Percentiles rank a stretch among this genome's conserved stretches.
Evolutionary conservation across 2,797 vertebrate genomes (phyloP).

Genomic region (Cacajao melanocephalus): DNA sequence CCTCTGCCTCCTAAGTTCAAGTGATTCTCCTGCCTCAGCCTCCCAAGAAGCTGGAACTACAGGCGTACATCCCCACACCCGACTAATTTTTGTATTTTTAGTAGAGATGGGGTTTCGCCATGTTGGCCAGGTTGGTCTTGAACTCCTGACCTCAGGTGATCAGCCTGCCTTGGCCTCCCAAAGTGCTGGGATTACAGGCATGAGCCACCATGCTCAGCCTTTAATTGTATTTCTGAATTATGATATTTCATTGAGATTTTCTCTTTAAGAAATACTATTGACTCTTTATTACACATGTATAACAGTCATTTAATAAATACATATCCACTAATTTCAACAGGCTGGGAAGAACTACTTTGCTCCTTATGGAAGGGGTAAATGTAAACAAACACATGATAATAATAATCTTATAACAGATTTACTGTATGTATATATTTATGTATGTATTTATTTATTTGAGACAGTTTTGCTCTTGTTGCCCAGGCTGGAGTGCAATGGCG

Average conservation of each 20-base stretch:
- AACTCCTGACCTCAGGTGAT: too few relatives aligned
- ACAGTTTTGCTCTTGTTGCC: too few relatives aligned
- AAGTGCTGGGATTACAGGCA: too few relatives aligned
- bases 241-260: neutral
- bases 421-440: neutral
- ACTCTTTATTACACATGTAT: neutral
- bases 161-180: too few relatives aligned
- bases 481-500: too few relatives aligned
- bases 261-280: neutral
- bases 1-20: neutral
- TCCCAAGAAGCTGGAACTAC: neutral
- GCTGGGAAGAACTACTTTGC: neutral
- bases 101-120: too few relatives aligned
- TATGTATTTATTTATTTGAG: too few relatives aligned
- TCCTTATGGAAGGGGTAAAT: neutral
- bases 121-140: too few relatives aligned
- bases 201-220: too few relatives aligned
- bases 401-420: neutral
- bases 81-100: neutral
- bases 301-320: neutral
- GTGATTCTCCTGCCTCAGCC: neutral
- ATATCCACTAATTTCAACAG: neutral
- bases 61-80: neutral
- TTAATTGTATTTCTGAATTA: neutral
- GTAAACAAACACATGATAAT: neutral